Conservation (phyloP, 2,888 invertebrate species). For the Muschampia plurimacula region DNA sequence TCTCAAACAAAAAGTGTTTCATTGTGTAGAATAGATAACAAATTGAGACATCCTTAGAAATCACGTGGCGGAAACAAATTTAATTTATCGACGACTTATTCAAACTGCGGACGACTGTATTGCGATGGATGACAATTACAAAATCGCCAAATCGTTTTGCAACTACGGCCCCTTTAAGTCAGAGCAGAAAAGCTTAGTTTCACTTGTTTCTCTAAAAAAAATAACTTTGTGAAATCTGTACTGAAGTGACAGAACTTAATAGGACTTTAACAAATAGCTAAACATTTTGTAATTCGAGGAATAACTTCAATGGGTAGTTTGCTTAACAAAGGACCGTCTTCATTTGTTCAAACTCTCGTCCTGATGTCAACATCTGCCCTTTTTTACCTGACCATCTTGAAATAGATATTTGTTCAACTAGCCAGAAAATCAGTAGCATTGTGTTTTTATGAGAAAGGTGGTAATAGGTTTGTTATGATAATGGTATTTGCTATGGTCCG, state of each 20-base stretch:
- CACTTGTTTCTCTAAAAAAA: conserved; percentile 16
- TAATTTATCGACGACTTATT: conserved; percentile 84
- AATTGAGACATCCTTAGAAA: conserved; percentile 81
- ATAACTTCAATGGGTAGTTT: conserved; percentile 79
- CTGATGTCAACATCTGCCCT: conserved; percentile 79
- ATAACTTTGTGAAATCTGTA: conserved; percentile 60
- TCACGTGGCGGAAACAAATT: conserved; percentile 82
- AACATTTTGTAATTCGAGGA: conserved; percentile 83
- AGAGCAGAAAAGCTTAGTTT: conserved; percentile 49
- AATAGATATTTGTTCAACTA: conserved; percentile 83
- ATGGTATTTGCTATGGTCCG: conserved; percentile 57
- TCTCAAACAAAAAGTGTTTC: conserved; percentile 38
- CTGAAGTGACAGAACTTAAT: conserved; percentile 80
- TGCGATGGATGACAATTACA: conserved; percentile 77
- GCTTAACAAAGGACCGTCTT: conserved; percentile 74
- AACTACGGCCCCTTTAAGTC: conserved; percentile 44
- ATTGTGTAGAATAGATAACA: conserved; percentile 72
- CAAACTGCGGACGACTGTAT: conserved; percentile 71
- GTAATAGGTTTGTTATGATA: conserved; percentile 67
- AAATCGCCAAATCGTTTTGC: conserved; percentile 50
- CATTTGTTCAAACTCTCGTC: conserved; percentile 67
- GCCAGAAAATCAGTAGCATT: conserved; percentile 82
- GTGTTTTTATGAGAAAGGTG: conserved; percentile 64
- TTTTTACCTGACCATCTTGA: conserved; percentile 75
- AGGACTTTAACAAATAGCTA: conserved; percentile 84